These are phyloP conservation scores for Bufotes viridis DNA, from an alignment of 2,797 vertebrate species.

Conservation along the genomic window DNA sequence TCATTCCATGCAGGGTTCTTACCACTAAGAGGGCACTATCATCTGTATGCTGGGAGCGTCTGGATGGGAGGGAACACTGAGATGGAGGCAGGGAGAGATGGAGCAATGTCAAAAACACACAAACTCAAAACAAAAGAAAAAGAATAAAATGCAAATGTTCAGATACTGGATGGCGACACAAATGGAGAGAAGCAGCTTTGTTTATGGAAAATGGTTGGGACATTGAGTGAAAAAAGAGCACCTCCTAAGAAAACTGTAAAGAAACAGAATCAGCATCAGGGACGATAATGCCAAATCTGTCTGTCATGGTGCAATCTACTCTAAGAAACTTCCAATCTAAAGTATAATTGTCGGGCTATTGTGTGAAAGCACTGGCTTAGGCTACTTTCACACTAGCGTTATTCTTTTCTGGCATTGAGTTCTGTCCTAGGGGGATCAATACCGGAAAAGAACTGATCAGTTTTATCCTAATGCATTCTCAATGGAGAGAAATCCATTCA, in stretches of 20 bases:
- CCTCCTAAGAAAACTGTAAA: conserved; percentile 57
- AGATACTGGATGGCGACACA: conserved; percentile 57
- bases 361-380: neutral
- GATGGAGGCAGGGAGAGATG: conserved; percentile 76
- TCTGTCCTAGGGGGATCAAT: too few species aligned
- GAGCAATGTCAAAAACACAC: conserved; percentile 75
- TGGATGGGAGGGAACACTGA: conserved; percentile 89
- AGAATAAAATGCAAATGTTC: conserved; percentile 64
- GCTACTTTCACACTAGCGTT: too few species aligned
- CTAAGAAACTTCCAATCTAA: neutral
- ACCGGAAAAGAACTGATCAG: too few species aligned
- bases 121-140: conserved; percentile 67
- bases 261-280: conserved; percentile 53
- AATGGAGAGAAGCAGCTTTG: conserved; percentile 35
- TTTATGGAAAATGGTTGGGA: conserved; percentile 32
- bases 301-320: neutral
- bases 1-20: conserved; percentile 77
- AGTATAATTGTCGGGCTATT: neutral
- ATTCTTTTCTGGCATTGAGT: too few species aligned
- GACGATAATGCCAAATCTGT: neutral
- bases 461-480: too few species aligned
- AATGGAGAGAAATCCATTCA: too few species aligned
- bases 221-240: conserved; percentile 28
- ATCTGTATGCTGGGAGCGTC: conserved; percentile 97
- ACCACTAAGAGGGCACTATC: conserved; percentile 99